A percentile compares a stretch with the other conserved stretches of the same genome.
Evolutionary conservation across 37 sponge, comb jelly and placozoan species (phyloP).

Genomic region (Haliclona indistincta): DNA sequence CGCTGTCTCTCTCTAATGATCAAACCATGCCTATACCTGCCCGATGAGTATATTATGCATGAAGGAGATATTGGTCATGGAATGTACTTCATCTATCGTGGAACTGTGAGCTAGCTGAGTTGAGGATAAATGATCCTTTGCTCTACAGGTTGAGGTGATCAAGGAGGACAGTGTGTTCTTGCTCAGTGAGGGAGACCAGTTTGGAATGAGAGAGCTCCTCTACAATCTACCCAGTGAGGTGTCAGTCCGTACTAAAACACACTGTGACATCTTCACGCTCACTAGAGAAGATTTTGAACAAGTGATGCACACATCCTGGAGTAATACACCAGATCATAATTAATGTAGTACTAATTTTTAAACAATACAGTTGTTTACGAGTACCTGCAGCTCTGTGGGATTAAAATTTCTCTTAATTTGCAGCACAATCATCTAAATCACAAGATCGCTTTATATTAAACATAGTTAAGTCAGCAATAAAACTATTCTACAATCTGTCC

Average conservation of each 20-base stretch:
- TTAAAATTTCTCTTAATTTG: no score
- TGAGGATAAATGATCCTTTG: not conserved
- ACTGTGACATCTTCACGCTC: constrained; percentile 55
- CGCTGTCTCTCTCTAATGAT: constrained; percentile 52
- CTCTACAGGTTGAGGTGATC: not conserved
- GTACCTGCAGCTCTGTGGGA: no score
- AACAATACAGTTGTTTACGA: no score
- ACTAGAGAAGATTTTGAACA: constrained; percentile 33
- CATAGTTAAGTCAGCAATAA: no score
- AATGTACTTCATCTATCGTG: constrained; percentile 62
- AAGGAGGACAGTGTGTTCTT: constrained; percentile 3
- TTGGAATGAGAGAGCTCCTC: constrained; percentile 40
- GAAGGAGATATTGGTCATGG: constrained; percentile 68
- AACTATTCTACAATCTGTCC: no score
- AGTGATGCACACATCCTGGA: no score
- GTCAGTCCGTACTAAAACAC: constrained; percentile 37
- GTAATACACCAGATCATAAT: no score
- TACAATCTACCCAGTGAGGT: constrained; percentile 39
- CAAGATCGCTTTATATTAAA: no score
- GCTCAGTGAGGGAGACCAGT: constrained; percentile 32
- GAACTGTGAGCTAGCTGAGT: constrained; percentile 21
- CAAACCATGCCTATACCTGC: constrained; percentile 60
- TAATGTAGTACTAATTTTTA: no score
- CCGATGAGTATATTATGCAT: constrained; percentile 68
- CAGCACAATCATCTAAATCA: no score